Conservation (phyloP, 2,797 vertebrate genomes). For the Triplophysa yarkandensis region DNA sequence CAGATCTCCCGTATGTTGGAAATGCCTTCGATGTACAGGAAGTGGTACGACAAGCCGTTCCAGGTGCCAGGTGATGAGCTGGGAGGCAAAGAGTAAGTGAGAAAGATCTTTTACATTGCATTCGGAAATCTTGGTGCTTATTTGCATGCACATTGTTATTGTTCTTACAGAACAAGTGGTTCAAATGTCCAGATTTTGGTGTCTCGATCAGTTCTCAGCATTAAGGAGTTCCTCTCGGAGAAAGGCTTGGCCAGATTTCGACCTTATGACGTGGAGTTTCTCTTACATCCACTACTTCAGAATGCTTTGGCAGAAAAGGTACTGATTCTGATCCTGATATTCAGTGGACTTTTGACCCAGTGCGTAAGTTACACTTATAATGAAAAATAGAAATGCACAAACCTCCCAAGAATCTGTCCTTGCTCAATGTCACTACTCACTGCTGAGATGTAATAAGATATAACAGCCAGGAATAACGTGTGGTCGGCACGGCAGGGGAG, state of each 20-base stretch:
- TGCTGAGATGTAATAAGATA: conserved; percentile 23
- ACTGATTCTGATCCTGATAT: conserved; percentile 42
- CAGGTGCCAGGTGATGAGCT: conserved; percentile 55
- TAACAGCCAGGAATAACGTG: conserved; percentile 16
- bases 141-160: background rate
- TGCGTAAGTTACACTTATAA: background rate
- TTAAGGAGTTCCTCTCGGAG: conserved; percentile 82
- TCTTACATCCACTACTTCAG: conserved; percentile 76
- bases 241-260: conserved; percentile 84
- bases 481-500: conserved; percentile 25
- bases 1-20: conserved; percentile 91
- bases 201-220: conserved; percentile 73
- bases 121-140: too few species aligned
- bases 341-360: background rate
- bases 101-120: background rate
- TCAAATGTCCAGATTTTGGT: conserved; percentile 64
- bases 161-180: conserved; percentile 32
- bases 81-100: conserved; percentile 59
- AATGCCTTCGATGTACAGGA: conserved; percentile 83
- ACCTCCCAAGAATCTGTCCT: conserved; percentile 21
- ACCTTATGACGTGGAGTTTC: conserved; percentile 84
- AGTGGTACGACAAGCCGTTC: conserved; percentile 86
- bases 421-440: conserved; percentile 34
- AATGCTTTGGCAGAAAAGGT: conserved; percentile 71
- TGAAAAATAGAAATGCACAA: background rate